Conservation (phyloP, 2,888 invertebrate species). For the Lottia gigantea region DNA sequence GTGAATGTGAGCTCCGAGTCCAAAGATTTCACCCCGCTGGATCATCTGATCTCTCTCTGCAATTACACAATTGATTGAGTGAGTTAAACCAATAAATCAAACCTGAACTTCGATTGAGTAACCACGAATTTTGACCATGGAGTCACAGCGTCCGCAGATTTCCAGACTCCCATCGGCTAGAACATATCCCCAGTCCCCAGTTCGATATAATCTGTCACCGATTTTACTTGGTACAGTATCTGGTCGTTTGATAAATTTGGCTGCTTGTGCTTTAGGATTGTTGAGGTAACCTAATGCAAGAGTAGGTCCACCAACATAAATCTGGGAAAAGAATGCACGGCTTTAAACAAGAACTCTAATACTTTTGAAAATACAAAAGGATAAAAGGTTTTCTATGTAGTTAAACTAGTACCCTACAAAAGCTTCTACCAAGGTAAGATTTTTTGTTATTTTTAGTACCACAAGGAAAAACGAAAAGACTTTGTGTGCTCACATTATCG, state of each 20-base stretch:
- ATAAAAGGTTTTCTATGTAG: too few relatives aligned
- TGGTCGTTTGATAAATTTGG: slow-evolving; percentile 56
- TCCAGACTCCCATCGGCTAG: slow-evolving; percentile 67
- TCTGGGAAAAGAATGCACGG: slow-evolving; percentile 31
- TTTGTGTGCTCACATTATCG: too few relatives aligned
- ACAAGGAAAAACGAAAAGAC: too few relatives aligned
- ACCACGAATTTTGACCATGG: slow-evolving; percentile 69
- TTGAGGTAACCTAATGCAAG: slow-evolving; percentile 68
- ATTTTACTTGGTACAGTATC: slow-evolving; percentile 34
- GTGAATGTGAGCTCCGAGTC: too few relatives aligned
- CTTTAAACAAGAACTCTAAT: neutral
- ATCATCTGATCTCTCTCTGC: too few relatives aligned
- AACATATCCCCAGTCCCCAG: slow-evolving; percentile 70
- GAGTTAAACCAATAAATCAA: too few relatives aligned
- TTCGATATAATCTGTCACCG: slow-evolving; percentile 55
- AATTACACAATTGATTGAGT: too few relatives aligned
- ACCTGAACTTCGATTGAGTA: slow-evolving; percentile 69
- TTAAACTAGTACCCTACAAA: too few relatives aligned
- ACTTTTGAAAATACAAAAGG: neutral
- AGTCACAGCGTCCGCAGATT: slow-evolving; percentile 69
- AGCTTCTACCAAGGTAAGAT: too few relatives aligned
- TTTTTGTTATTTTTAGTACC: too few relatives aligned
- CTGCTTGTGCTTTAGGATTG: slow-evolving; percentile 64
- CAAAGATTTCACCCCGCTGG: too few relatives aligned
- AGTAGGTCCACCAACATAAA: slow-evolving; percentile 67